These are phyloP conservation scores for Cyclophora punctaria DNA, from an alignment of 2,888 invertebrate genomes.

Conservation along the genomic window DNA sequence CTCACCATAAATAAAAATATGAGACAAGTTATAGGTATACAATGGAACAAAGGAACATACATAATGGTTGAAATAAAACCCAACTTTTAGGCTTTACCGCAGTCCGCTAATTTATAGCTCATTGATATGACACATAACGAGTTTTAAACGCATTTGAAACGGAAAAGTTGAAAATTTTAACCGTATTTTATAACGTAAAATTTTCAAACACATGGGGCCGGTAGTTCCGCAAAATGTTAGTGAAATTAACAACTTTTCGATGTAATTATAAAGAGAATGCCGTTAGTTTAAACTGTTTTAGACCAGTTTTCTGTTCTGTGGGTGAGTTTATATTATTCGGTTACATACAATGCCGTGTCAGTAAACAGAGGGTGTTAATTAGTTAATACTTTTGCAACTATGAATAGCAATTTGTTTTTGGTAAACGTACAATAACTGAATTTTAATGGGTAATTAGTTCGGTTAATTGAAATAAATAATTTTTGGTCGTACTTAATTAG, in stretches of 20 bases:
- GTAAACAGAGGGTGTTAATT: background rate
- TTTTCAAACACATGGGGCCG: slow-evolving; percentile 22
- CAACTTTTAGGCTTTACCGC: too few species aligned
- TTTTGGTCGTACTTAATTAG: too few species aligned
- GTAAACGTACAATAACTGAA: too few species aligned
- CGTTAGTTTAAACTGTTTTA: slow-evolving; percentile 10
- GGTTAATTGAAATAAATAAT: too few species aligned
- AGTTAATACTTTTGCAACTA: background rate
- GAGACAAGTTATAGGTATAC: too few species aligned
- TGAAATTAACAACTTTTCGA: slow-evolving; percentile 35
- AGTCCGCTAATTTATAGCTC: too few species aligned
- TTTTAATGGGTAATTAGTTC: too few species aligned
- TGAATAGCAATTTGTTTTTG: too few species aligned
- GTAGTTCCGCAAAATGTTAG: slow-evolving; percentile 18
- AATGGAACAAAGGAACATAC: too few species aligned
- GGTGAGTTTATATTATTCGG: slow-evolving; percentile 7
- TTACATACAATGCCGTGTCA: background rate
- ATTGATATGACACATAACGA: too few species aligned
- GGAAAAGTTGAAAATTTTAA: slow-evolving; percentile 14
- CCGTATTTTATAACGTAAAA: slow-evolving; percentile 27
- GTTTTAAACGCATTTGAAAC: slow-evolving; percentile 7
- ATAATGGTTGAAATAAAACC: too few species aligned
- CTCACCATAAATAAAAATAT: too few species aligned
- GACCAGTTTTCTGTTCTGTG: slow-evolving; percentile 5
- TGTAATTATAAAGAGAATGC: slow-evolving; percentile 25